Conservation (phyloP, 2,888 invertebrate species). For the Anthrax anthrax region DNA sequence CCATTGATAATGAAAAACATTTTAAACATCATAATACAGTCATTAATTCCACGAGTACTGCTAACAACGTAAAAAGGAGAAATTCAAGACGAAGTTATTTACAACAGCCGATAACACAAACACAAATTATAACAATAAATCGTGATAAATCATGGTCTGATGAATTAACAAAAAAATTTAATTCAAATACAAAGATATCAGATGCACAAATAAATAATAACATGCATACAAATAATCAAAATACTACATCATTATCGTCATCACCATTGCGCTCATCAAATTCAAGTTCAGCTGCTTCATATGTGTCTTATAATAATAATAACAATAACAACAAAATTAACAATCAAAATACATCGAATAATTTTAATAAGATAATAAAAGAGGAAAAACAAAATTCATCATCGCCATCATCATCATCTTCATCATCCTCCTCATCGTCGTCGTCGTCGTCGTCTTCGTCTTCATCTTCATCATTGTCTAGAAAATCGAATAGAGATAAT, state of each 20-base stretch:
- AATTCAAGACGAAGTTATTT: slow-evolving; percentile 7
- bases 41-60: not conserved
- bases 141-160: slow-evolving; percentile 15
- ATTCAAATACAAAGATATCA: not conserved
- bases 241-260: not conserved
- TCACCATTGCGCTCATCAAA: not conserved
- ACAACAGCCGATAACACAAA: not conserved
- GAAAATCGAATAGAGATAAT: not conserved
- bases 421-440: no score
- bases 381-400: slow-evolving; percentile 13
- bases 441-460: no score
- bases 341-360: not conserved
- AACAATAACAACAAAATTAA: not conserved
- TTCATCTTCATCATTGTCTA: not conserved
- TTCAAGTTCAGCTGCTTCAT: no score
- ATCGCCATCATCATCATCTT: slow-evolving; percentile 3
- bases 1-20: not conserved
- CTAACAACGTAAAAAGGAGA: slow-evolving; percentile 2
- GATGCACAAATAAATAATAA: not conserved
- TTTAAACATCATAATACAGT: not conserved
- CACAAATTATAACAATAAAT: slow-evolving; percentile 1
- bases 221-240: not conserved
- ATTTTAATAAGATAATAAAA: not conserved
- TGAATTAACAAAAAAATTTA: slow-evolving; percentile 14
- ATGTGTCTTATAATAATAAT: no score